A percentile compares a stretch with the other conserved stretches of the same genome.
Conservation (phyloP, 1,140 invertebrate species). For the Harpegnathos saltator region DNA sequence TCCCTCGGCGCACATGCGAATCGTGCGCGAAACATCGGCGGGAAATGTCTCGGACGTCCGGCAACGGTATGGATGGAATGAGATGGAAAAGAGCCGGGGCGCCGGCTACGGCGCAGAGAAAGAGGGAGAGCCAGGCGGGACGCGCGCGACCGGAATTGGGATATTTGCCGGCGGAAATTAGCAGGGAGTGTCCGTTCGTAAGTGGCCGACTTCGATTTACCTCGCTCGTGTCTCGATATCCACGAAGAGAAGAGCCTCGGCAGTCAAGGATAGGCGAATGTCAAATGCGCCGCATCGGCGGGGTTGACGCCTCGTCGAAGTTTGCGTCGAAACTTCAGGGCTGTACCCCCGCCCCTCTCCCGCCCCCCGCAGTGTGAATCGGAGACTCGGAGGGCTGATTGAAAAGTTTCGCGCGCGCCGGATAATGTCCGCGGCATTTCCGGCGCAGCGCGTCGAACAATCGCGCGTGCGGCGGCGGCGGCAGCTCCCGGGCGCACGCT, state of each 20-base stretch:
- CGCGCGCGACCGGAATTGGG: conserved; percentile 73
- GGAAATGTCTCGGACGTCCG: conserved; percentile 6
- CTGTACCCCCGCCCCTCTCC: no score
- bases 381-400: not conserved
- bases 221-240: conserved; percentile 60
- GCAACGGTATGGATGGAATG: conserved; percentile 58
- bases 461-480: no score
- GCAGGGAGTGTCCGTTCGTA: conserved; percentile 79
- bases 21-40: conserved; percentile 8
- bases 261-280: not conserved
- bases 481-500: not conserved
- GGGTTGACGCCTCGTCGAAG: not conserved
- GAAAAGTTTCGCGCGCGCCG: not conserved
- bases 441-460: not conserved
- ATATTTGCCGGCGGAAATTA: conserved; percentile 82
- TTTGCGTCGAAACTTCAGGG: not conserved
- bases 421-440: no score
- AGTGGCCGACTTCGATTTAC: conserved; percentile 76
- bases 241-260: not conserved
- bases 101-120: conserved; percentile 43
- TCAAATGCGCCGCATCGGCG: not conserved
- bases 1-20: conserved; percentile 17
- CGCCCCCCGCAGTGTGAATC: not conserved
- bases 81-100: conserved; percentile 67
- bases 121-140: conserved; percentile 35